phyloP scores from a whole-genome alignment of 2,113 vertebrate species.

The Tachycineta bicolor region DNA sequence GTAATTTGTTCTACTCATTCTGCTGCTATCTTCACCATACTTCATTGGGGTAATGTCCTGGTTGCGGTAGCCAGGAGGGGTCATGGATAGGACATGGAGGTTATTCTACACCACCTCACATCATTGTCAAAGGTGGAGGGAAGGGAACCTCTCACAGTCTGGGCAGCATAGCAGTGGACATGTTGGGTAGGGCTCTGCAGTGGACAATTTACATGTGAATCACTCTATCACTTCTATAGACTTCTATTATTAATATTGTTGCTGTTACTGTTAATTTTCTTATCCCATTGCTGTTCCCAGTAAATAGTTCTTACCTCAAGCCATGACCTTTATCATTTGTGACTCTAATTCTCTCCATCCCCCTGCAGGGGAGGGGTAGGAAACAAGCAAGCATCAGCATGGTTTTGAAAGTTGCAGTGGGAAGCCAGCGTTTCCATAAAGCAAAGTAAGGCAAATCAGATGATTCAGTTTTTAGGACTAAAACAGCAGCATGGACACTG shows the following conservation, averaged over 20 bases:
- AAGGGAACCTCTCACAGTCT: not conserved
- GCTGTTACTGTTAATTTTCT: not conserved
- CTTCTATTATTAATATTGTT: not conserved
- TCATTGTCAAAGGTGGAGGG: not conserved
- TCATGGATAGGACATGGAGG: not conserved
- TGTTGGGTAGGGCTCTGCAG: not conserved
- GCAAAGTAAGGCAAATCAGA: not conserved
- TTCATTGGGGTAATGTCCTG: not conserved
- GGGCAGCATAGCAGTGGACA: fast-evolving
- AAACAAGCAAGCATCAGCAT: fast-evolving
- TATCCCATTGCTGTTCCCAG: not conserved
- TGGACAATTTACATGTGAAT: not conserved
- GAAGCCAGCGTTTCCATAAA: not conserved
- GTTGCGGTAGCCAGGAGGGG: not conserved
- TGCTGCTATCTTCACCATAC: not conserved
- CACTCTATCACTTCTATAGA: not conserved
- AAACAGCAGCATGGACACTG: not conserved
- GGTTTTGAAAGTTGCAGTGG: not conserved
- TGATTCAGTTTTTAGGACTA: not conserved
- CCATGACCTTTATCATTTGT: not conserved
- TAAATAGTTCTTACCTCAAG: not conserved
- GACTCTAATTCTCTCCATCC: not conserved
- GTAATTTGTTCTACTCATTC: not conserved
- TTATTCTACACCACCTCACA: not conserved
- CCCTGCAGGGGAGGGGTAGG: fast-evolving